Percentiles rank a stretch among this genome's conserved stretches.
Conservation (phyloP, 2,888 invertebrate species). For the Amaurobius ferox region DNA sequence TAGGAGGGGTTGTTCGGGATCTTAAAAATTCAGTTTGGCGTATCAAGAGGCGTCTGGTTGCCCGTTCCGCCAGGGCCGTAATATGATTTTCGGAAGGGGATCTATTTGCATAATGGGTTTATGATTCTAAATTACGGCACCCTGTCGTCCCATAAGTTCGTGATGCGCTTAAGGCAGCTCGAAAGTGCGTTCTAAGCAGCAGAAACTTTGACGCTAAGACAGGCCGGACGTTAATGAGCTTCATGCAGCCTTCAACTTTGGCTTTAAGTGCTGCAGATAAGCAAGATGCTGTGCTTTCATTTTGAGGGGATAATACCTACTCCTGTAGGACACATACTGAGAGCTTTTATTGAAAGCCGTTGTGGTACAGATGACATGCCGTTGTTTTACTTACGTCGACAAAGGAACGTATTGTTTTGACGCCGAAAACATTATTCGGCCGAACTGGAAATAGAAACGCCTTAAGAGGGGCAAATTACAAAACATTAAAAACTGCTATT, state of each 20-base stretch:
- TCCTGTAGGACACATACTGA: too few relatives aligned
- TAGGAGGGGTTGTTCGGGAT: conserved; percentile 16
- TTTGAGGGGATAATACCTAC: neutral
- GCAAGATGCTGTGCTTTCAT: conserved; percentile 3
- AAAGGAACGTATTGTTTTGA: too few relatives aligned
- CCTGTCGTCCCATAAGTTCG: conserved; percentile 13
- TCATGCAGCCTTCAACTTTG: conserved; percentile 12
- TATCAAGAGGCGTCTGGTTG: conserved; percentile 6
- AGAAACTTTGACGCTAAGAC: neutral
- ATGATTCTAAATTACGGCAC: conserved; percentile 18
- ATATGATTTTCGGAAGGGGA: conserved; percentile 6
- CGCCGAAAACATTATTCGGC: too few relatives aligned
- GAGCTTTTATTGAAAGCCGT: too few relatives aligned
- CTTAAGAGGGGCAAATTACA: too few relatives aligned
- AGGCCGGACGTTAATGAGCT: neutral
- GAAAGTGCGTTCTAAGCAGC: conserved; percentile 8
- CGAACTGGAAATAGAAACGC: too few relatives aligned
- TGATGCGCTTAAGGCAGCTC: conserved; percentile 12
- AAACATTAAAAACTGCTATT: too few relatives aligned
- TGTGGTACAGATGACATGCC: too few relatives aligned
- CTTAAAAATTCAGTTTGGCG: conserved; percentile 18
- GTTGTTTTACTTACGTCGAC: too few relatives aligned
- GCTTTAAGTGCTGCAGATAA: neutral
- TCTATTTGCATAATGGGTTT: conserved; percentile 18
- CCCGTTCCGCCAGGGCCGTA: conserved; percentile 2